These are phyloP conservation scores for Metacarcinus magister DNA, from an alignment of 2,888 invertebrate species.

Conservation along the genomic window DNA sequence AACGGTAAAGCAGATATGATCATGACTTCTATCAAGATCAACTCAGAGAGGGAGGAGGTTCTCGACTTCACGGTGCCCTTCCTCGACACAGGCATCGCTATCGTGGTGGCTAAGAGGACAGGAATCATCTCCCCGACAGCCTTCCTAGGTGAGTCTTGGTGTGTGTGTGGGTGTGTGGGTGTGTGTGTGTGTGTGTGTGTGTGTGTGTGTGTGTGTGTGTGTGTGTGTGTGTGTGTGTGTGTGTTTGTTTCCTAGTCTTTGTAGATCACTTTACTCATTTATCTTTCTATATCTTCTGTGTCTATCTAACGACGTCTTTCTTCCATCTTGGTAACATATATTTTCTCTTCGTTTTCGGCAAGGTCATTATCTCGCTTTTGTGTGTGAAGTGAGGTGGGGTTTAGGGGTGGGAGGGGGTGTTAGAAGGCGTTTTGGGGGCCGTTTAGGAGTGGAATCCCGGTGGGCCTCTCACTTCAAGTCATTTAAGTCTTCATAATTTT, in stretches of 20 bases:
- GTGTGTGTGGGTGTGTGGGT: neutral
- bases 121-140: slow-evolving; percentile 98
- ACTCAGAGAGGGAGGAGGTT: slow-evolving; percentile 96
- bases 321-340: too few species aligned
- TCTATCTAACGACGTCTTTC: too few species aligned
- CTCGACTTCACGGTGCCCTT: slow-evolving; percentile 98
- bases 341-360: too few species aligned
- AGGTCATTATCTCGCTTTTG: too few species aligned
- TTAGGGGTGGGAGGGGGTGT: neutral
- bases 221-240: too few species aligned
- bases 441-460: slow-evolving; percentile 8
- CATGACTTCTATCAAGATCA: slow-evolving; percentile 93
- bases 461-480: neutral
- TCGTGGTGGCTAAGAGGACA: slow-evolving; percentile 96
- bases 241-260: too few species aligned
- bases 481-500: neutral
- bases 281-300: too few species aligned
- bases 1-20: slow-evolving; percentile 99
- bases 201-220: too few species aligned
- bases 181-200: neutral
- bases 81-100: slow-evolving; percentile 98
- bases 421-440: neutral
- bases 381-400: neutral
- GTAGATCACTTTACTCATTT: too few species aligned
- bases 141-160: slow-evolving; percentile 82